Base-by-base conservation (phyloP, 2,797 vertebrate species). In the Echiichthys vipera region DNA sequence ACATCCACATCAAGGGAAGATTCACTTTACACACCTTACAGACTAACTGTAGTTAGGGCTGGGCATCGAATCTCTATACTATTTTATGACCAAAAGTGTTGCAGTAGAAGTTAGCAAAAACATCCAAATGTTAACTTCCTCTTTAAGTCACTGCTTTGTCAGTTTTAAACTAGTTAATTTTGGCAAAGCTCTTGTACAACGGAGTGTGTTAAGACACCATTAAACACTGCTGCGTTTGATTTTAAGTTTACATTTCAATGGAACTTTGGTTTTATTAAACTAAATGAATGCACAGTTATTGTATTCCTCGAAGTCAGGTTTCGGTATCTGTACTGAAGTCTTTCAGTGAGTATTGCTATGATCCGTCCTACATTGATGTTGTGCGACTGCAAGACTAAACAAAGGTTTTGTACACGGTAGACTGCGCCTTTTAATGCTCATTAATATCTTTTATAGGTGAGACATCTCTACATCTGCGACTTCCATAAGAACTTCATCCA, bases 401-500 rank as follows among this genome's bases (percentile, higher is more conserved):
- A 18, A 5, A 25, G 11, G 11, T 29, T 54, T 46, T 8, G 15
- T 22, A 1, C 58, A 7, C 3, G 10, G 7, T 13, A 0, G 2
- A 0, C 1, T 30, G 0, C 59, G 72, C 51, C 8, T 42, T 46
- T 77, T 32, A 69, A 53, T 2, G 2, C 5, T 15, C 1, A 0
- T 9, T 11, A 0, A 2, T 53, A 57, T 86, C 54, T 64, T 25
- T 69, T 65, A 5, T 62, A 99, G 98, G 97, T 99, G 58, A 95
- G 97, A 58, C 98, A 99, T 80, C 94, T 99, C 47, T 99, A 99
- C 83, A 99, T 99, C 84, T 99, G 98, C 5, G 98, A 99, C 88
- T 99, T 99, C 89, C 98, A 99, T 79, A 99, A 99, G 94, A 98
- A 99, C 87, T 99, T 98, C 93, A 99, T 99, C 84, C 98, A 99